Evolutionary conservation across 2,888 invertebrate genomes (phyloP).

Genomic region (Epinotia brunnichana): DNA sequence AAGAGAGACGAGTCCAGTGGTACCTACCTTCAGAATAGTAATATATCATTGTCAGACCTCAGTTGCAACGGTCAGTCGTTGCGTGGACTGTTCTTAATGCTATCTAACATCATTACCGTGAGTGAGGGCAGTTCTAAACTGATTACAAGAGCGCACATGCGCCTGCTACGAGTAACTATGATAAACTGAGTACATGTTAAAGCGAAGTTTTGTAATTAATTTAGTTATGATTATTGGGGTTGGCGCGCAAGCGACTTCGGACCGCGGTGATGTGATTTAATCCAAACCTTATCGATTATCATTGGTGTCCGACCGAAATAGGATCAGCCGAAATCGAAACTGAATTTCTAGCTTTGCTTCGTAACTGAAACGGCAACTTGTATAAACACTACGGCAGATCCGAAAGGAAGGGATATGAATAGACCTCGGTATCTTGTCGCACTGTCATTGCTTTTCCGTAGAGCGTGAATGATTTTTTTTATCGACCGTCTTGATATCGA

Average conservation of each 20-base stretch:
- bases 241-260: too few species aligned
- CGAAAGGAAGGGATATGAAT: too few species aligned
- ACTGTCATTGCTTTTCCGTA: too few species aligned
- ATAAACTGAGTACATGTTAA: background rate
- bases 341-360: too few species aligned
- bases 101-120: conserved; percentile 26
- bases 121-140: conserved; percentile 12
- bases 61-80: conserved; percentile 21
- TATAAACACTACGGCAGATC: too few species aligned
- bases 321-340: too few species aligned
- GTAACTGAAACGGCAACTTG: too few species aligned
- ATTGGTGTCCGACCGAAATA: background rate
- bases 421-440: too few species aligned
- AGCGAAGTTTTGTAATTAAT: background rate
- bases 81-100: background rate
- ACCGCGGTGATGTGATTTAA: background rate
- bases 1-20: background rate
- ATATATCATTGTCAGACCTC: conserved; percentile 32
- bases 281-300: background rate
- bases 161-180: too few species aligned
- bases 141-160: conserved; percentile 13
- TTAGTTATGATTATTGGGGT: background rate
- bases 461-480: too few species aligned
- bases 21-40: background rate
- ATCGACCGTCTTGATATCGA: too few species aligned